Percentiles rank a stretch among this genome's conserved stretches.
Conservation (phyloP, 2,888 invertebrate genomes). For the Corbicula japonica region DNA sequence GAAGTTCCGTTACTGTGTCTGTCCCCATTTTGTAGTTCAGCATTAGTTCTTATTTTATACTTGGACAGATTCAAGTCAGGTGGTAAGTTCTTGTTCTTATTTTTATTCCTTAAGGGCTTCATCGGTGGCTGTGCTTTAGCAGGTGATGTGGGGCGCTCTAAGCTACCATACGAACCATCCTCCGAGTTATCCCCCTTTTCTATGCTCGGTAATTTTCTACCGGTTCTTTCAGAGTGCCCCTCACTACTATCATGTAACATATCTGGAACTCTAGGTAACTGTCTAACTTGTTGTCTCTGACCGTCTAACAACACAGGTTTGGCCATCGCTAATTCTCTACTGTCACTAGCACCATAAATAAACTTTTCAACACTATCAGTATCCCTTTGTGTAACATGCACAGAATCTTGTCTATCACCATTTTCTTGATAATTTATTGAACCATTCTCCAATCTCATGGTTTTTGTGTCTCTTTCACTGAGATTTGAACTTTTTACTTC, state of each 20-base stretch:
- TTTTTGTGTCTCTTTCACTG: not conserved
- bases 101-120: constrained; percentile 57
- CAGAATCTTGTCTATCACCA: not conserved
- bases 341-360: constrained; percentile 12
- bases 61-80: constrained; percentile 52
- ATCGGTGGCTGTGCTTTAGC: constrained; percentile 44
- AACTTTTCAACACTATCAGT: constrained; percentile 36
- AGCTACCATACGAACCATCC: too few relatives aligned
- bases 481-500: constrained; percentile 4
- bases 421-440: not conserved
- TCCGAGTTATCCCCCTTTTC: too few relatives aligned
- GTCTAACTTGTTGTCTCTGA: too few relatives aligned
- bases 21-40: too few relatives aligned
- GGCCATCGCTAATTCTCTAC: constrained; percentile 34
- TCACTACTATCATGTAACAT: too few relatives aligned
- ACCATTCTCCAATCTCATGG: not conserved
- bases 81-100: constrained; percentile 51
- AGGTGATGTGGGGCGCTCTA: constrained; percentile 4
- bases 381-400: not conserved
- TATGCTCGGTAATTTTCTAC: too few relatives aligned
- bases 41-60: constrained; percentile 37
- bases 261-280: too few relatives aligned
- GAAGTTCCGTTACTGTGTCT: too few relatives aligned
- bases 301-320: constrained; percentile 37
- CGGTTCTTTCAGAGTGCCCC: too few relatives aligned